Percentiles rank a stretch among this genome's conserved stretches.
phyloP scores from a whole-genome alignment of 2,797 vertebrate genomes.

The Molossus alvarezi region DNA sequence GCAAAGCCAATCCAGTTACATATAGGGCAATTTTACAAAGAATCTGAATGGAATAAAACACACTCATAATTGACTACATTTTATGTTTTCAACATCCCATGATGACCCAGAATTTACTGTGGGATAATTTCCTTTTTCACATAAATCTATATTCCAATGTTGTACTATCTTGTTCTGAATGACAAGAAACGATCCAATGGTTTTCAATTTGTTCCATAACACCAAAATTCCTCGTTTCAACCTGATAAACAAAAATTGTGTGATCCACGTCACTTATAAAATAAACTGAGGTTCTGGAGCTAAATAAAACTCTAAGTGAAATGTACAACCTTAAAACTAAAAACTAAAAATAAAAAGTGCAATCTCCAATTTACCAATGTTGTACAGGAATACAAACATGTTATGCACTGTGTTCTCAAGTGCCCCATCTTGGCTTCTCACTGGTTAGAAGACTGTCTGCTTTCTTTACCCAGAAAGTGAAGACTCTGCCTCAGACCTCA shows the following conservation, averaged over 20 bases:
- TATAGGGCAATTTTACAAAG: background rate
- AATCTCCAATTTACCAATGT: no score
- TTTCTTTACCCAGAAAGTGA: no score
- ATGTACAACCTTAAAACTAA: no score
- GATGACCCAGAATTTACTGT: background rate
- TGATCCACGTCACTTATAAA: no score
- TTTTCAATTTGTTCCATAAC: background rate
- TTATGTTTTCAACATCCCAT: background rate
- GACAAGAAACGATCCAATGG: background rate
- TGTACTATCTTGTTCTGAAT: background rate
- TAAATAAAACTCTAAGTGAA: no score
- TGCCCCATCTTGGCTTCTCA: no score
- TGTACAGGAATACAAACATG: no score
- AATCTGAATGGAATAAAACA: background rate
- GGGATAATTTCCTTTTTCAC: background rate
- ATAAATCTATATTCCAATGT: background rate
- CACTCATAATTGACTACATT: background rate
- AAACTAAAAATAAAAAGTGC: no score
- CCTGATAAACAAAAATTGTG: background rate
- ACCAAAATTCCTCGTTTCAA: background rate
- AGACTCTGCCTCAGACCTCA: no score
- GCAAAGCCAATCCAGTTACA: background rate
- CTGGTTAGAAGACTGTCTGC: no score
- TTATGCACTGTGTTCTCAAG: no score
- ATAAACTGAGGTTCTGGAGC: no score